A percentile compares a stretch with the other conserved stretches of the same genome.
phyloP scores from a whole-genome alignment of 2,113 vertebrate species.

The Takifugu flavidus region DNA sequence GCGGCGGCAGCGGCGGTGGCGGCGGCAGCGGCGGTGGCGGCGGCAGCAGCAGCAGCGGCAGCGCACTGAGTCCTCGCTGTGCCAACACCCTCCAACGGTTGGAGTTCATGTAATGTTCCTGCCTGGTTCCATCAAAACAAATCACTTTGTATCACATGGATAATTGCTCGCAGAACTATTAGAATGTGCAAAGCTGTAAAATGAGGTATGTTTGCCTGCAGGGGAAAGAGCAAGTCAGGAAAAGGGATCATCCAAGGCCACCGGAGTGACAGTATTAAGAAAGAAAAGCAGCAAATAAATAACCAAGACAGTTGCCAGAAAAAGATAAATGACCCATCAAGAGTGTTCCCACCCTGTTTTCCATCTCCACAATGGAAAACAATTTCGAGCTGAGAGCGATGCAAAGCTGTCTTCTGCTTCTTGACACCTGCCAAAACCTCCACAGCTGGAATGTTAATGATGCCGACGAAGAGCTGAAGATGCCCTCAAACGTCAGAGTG shows the following conservation, averaged over 20 bases:
- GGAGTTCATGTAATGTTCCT: constrained; percentile 25
- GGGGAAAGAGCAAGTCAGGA: constrained; percentile 61
- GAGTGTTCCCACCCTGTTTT: constrained; percentile 23
- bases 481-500: no score
- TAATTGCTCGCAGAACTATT: constrained; percentile 57
- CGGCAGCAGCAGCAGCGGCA: no score
- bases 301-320: background rate
- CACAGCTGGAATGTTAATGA: constrained; percentile 75
- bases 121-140: constrained; percentile 44
- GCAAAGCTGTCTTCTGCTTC: constrained; percentile 65
- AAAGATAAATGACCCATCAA: constrained; percentile 25
- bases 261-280: no score
- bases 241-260: constrained; percentile 40
- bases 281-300: constrained; percentile 5
- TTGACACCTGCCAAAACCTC: constrained; percentile 53
- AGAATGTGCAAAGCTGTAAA: constrained; percentile 37
- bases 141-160: constrained; percentile 28
- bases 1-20: no score
- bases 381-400: no score
- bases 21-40: no score
- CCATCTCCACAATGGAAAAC: background rate
- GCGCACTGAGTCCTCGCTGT: constrained; percentile 33
- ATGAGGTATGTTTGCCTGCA: constrained; percentile 45
- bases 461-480: constrained; percentile 42
- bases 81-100: constrained; percentile 46